Conservation (phyloP, 2,888 invertebrate genomes). For the Bibio marci region DNA sequence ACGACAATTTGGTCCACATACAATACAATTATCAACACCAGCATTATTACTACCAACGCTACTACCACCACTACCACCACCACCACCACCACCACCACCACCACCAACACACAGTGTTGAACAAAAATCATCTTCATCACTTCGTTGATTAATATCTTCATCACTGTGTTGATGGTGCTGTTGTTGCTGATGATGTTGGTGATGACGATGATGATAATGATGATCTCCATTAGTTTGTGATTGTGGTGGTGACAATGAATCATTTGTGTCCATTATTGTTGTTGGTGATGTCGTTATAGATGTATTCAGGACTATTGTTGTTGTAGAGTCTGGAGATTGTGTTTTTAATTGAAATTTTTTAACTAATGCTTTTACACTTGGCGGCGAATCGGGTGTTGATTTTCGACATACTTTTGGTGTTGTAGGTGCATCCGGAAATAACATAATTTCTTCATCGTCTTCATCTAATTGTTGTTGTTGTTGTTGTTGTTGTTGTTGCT, state of each 20-base stretch:
- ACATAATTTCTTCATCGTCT: constrained; percentile 16
- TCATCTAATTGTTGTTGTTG: constrained; percentile 14
- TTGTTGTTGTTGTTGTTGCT: constrained; percentile 14
- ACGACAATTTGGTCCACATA: constrained; percentile 3
- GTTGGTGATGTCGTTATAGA: no score
- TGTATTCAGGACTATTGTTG: no score
- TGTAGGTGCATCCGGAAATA: constrained; percentile 45
- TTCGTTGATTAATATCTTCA: no score
- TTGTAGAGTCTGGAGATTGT: constrained; percentile 6
- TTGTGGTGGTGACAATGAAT: no score
- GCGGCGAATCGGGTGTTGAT: constrained; percentile 36
- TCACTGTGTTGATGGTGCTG: no score
- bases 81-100: background rate
- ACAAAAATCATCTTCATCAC: no score
- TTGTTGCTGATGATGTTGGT: no score
- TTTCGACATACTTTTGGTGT: constrained; percentile 49
- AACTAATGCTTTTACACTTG: constrained; percentile 28
- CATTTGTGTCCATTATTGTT: no score
- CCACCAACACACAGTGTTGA: no score
- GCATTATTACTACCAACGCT: constrained; percentile 10
- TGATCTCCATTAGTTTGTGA: constrained; percentile 1
- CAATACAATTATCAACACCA: constrained; percentile 8
- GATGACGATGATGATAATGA: no score
- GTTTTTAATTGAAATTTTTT: constrained; percentile 28
- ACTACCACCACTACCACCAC: constrained; percentile 4